Evolutionary conservation across 35 echinoderm and acorn worm genomes (phyloP).

Genomic region (Amphiura filiformis): DNA sequence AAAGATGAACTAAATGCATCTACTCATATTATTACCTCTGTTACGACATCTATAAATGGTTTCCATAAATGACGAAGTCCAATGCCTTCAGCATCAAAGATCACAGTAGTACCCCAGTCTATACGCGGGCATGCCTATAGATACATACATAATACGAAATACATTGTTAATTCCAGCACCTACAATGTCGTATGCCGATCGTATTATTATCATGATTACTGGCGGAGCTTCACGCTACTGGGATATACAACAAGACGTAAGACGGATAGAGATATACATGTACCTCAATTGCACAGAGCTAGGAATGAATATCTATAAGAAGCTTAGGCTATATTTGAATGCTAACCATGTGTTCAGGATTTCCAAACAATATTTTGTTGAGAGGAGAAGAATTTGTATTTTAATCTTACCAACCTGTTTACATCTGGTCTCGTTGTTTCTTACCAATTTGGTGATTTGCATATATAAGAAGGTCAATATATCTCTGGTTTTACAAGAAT

Average conservation of each 20-base stretch:
- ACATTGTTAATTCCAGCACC: background rate
- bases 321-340: too few relatives aligned
- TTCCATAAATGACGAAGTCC: constrained; percentile 61
- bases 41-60: constrained; percentile 58
- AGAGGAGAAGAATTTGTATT: background rate
- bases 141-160: too few relatives aligned
- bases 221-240: too few relatives aligned
- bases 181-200: background rate
- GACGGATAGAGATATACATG: background rate
- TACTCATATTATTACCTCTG: too few relatives aligned
- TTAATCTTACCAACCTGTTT: constrained; percentile 4
- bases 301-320: background rate
- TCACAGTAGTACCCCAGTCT: constrained; percentile 49
- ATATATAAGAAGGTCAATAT: background rate
- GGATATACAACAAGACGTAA: background rate
- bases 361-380: background rate
- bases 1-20: too few relatives aligned
- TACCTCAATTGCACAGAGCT: background rate
- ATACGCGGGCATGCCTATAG: constrained; percentile 19
- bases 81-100: constrained; percentile 68
- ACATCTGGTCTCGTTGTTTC: background rate
- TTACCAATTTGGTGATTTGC: background rate
- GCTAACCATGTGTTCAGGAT: background rate
- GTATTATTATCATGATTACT: too few relatives aligned
- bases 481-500: constrained; percentile 11